phyloP scores from a whole-genome alignment of 1,140 invertebrate species.

The Pseudomyrmex sp. region DNA sequence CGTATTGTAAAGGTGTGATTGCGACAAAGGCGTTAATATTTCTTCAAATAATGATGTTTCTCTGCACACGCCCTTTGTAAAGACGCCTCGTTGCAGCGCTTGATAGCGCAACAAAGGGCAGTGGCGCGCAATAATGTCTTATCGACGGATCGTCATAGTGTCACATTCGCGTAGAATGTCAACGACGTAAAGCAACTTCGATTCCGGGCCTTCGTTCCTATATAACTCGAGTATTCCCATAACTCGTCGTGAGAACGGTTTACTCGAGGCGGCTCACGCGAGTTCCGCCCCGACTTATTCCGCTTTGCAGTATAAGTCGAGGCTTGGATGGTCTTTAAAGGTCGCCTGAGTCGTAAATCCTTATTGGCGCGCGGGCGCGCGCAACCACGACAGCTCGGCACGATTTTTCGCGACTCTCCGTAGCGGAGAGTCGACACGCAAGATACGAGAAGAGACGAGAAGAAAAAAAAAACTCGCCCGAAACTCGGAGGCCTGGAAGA shows the following conservation, averaged over 20 bases:
- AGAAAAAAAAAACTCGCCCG: background rate
- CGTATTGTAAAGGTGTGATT: background rate
- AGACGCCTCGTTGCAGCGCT: slow-evolving; percentile 8
- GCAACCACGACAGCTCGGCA: slow-evolving; percentile 7
- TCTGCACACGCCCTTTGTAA: slow-evolving; percentile 53
- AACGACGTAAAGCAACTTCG: slow-evolving; percentile 67
- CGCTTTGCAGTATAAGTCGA: slow-evolving; percentile 8
- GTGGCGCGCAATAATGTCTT: slow-evolving; percentile 70
- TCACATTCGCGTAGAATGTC: slow-evolving; percentile 68
- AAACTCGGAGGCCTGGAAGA: slow-evolving; percentile 30
- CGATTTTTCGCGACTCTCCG: slow-evolving; percentile 27
- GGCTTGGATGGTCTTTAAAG: slow-evolving; percentile 68
- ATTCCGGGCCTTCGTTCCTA: slow-evolving; percentile 41
- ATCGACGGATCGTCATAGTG: slow-evolving; percentile 60
- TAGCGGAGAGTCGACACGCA: background rate
- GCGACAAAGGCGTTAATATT: background rate
- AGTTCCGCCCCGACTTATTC: slow-evolving; percentile 35
- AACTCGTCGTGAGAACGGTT: slow-evolving; percentile 61
- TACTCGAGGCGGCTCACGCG: slow-evolving; percentile 15
- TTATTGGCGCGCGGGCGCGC: slow-evolving; percentile 58
- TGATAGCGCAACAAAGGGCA: slow-evolving; percentile 65
- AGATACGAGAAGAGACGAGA: background rate
- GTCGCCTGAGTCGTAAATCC: slow-evolving; percentile 66
- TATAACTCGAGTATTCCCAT: slow-evolving; percentile 39
- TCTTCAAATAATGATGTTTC: background rate